Evolutionary conservation across 2,797 vertebrate species (phyloP), one percentile per base, ranked within the genome.

Genomic region (Trematomus bernacchii): DNA sequence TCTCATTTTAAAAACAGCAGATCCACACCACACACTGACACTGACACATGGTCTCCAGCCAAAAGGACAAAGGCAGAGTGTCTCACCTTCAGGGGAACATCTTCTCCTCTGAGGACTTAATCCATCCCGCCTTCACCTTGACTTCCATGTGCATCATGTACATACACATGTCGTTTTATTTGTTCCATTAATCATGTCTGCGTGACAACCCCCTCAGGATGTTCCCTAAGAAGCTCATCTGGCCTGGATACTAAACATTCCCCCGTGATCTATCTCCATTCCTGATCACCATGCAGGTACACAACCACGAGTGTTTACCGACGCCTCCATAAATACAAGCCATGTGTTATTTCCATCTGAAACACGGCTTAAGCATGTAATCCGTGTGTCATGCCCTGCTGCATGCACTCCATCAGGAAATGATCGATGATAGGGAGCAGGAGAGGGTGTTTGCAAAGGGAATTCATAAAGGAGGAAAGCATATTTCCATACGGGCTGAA

Each of bases 101-200:
- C 55, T 62, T 18, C 10, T 27, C 4, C n/a, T 66, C 21, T 10
- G 7, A 18, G 1, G 16, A 46, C 59, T 64, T 61, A 40, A 42
- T 76, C 65, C 47, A 4, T n/a, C 40, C 46, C 19, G 18, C 58
- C 66, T 23, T 69, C 74, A 73, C 82, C 71, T 64, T 73, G 73
- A 85, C 85, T 73, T 63, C 52, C 27, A 18, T 12, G 2, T 14
- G 44, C 51, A 27, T 27, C 27, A 15, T 12, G 2, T 14, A 44
- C 51, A 27, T 27, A 4, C 27, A 27, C 27, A 27, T 27, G 27
- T 27, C 51, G 11, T 3, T 42, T 11, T 50, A 21, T 44, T 60
- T 15, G 30, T 13, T 19, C 73, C 70, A 79, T 77, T 77, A 75
- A 73, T 87, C 65, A 73, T 66, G 71, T 72, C n/a, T 16, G 27